phyloP scores from a whole-genome alignment of 2,888 invertebrate genomes.

The Pachycephus smyrnensis region DNA sequence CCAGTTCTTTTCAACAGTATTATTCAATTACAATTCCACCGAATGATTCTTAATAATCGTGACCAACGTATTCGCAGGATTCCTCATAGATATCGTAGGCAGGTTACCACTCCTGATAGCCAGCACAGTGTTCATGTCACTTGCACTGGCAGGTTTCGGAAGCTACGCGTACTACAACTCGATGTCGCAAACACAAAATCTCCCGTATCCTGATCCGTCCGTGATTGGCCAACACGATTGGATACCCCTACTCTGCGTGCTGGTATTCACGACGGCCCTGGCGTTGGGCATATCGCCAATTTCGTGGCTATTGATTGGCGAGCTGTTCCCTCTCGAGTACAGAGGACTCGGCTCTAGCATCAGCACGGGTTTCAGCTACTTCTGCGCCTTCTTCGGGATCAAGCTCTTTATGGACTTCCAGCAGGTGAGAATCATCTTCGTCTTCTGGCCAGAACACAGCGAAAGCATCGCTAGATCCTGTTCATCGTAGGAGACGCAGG shows the following conservation, averaged over 20 bases:
- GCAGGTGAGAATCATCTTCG: conserved; percentile 50
- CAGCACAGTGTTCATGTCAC: conserved; percentile 86
- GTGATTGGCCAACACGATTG: conserved; percentile 77
- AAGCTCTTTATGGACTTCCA: conserved; percentile 89
- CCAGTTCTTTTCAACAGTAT: neutral
- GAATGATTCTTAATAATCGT: neutral
- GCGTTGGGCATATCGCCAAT: conserved; percentile 91
- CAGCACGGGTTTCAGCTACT: conserved; percentile 87
- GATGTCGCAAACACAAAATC: conserved; percentile 55
- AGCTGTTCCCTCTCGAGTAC: conserved; percentile 85
- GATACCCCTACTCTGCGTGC: conserved; percentile 86
- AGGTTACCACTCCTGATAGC: conserved; percentile 85
- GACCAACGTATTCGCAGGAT: conserved; percentile 28
- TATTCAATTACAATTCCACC: neutral
- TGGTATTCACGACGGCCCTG: conserved; percentile 87
- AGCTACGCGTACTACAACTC: conserved; percentile 84
- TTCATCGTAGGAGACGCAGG: neutral
- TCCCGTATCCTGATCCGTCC: conserved; percentile 46
- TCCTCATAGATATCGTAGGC: conserved; percentile 88
- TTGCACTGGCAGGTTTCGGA: conserved; percentile 87
- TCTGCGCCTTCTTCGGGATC: conserved; percentile 87
- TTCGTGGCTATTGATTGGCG: conserved; percentile 86
- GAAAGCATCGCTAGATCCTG: neutral
- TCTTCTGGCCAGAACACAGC: neutral
- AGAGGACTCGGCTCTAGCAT: conserved; percentile 89